Conservation (phyloP, 2,888 invertebrate genomes). For the Thereva nobilitata region DNA sequence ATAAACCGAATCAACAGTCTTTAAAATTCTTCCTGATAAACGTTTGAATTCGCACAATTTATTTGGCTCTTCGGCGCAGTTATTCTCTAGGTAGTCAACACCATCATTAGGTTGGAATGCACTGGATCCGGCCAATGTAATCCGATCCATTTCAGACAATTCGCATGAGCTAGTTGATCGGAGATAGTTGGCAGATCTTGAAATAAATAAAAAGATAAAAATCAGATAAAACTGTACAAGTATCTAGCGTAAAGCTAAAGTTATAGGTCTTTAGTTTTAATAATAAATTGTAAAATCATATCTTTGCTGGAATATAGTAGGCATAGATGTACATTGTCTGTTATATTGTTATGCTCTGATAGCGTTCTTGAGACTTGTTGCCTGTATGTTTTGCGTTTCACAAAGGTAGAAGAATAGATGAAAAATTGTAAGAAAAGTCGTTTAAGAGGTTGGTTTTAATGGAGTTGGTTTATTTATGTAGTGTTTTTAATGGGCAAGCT, state of each 20-base stretch:
- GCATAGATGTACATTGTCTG: background rate
- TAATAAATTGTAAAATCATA: conserved; percentile 20
- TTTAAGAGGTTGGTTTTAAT: background rate
- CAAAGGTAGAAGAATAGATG: conserved; percentile 8
- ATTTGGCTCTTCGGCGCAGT: conserved; percentile 92
- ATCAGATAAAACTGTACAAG: conserved; percentile 3
- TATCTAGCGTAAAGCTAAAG: background rate
- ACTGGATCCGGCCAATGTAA: conserved; percentile 81
- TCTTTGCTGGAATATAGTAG: conserved; percentile 15
- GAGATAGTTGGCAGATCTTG: conserved; percentile 89
- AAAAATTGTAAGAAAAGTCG: conserved; percentile 2
- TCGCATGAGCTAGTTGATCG: conserved; percentile 84
- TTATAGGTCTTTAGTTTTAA: conserved; percentile 16
- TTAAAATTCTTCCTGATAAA: conserved; percentile 82
- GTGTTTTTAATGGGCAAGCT: conserved; percentile 16
- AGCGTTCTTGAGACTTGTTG: conserved; percentile 3
- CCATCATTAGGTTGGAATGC: conserved; percentile 73
- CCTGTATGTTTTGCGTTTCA: conserved; percentile 22
- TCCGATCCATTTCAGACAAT: conserved; percentile 88
- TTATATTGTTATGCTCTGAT: too few species aligned
- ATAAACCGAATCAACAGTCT: conserved; percentile 92
- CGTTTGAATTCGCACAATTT: conserved; percentile 93
- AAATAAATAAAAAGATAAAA: conserved; percentile 45
- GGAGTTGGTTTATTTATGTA: background rate
- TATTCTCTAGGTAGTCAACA: conserved; percentile 86